Conservation (phyloP, 2,797 vertebrate genomes). For the Eulemur albifrons region DNA sequence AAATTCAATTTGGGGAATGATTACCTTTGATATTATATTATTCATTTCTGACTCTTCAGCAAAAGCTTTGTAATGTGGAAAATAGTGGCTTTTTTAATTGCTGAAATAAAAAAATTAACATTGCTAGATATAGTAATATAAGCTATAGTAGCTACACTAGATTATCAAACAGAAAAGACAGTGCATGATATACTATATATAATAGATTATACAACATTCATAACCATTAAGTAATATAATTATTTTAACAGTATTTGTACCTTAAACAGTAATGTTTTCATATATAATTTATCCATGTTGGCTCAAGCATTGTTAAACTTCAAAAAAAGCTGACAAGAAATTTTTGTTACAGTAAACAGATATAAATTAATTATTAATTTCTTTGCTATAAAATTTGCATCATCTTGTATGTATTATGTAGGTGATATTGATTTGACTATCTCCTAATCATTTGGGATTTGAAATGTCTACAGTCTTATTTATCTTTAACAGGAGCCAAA, state of each 20-base stretch:
- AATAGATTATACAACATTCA: background rate
- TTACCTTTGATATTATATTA: slow-evolving; percentile 63
- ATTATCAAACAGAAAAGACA: background rate
- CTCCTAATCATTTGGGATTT: slow-evolving; percentile 65
- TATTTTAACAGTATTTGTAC: slow-evolving; percentile 38
- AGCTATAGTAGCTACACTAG: background rate
- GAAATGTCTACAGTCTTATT: slow-evolving; percentile 63
- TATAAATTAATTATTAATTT: slow-evolving; percentile 84
- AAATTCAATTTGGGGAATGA: slow-evolving; percentile 70
- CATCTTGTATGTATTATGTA: slow-evolving; percentile 82
- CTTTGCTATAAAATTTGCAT: slow-evolving; percentile 79
- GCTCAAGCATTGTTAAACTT: slow-evolving; percentile 78
- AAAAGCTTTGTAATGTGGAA: slow-evolving; percentile 37
- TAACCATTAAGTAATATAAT: slow-evolving; percentile 26
- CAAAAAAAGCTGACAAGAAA: slow-evolving; percentile 79
- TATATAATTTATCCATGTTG: slow-evolving; percentile 57
- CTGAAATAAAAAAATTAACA: slow-evolving; percentile 45
- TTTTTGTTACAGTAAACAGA: slow-evolving; percentile 80
- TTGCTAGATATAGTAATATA: background rate
- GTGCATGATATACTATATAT: background rate
- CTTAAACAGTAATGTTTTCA: slow-evolving; percentile 48
- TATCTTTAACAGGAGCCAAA: slow-evolving; percentile 67
- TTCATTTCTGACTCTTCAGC: slow-evolving; percentile 3
- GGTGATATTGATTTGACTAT: slow-evolving; percentile 79
- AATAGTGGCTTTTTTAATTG: slow-evolving; percentile 47